Percentiles rank a stretch among this genome's conserved stretches.
Evolutionary conservation across 2,888 invertebrate species (phyloP).

Genomic region (Corbicula japonica): DNA sequence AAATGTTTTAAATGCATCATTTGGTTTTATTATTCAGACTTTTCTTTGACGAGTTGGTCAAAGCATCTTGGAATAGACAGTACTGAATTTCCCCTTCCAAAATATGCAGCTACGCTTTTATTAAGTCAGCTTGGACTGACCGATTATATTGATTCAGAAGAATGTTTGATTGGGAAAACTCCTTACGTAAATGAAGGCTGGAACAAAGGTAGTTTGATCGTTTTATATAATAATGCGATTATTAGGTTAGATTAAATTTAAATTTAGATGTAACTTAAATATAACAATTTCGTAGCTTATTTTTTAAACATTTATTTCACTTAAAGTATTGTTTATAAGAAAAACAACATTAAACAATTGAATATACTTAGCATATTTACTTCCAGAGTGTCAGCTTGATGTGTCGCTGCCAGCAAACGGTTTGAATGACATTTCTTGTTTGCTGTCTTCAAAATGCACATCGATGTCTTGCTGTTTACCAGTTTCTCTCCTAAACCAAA

Average conservation of each 20-base stretch:
- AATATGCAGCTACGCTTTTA: background rate
- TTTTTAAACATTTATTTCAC: no score
- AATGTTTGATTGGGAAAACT: background rate
- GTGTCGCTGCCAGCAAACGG: background rate
- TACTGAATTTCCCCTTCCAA: constrained; percentile 1
- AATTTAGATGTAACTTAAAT: no score
- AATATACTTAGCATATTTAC: no score
- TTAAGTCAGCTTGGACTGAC: constrained; percentile 11
- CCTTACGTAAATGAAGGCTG: background rate
- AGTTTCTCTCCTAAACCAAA: constrained; percentile 11
- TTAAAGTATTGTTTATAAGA: no score
- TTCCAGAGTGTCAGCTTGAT: constrained; percentile 36
- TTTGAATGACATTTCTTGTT: constrained; percentile 47
- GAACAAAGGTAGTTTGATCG: constrained; percentile 12
- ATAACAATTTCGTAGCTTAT: no score
- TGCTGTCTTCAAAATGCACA: constrained; percentile 54
- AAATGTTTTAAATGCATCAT: background rate
- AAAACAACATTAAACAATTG: no score
- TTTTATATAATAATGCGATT: background rate
- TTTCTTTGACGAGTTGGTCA: constrained; percentile 24
- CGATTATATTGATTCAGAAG: background rate
- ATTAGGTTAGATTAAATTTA: background rate
- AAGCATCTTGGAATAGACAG: background rate
- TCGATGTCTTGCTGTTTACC: constrained; percentile 65
- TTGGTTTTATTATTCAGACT: constrained; percentile 11